Evolutionary conservation across 2,888 invertebrate genomes (phyloP).

Genomic region (Plagiodera versicolora): DNA sequence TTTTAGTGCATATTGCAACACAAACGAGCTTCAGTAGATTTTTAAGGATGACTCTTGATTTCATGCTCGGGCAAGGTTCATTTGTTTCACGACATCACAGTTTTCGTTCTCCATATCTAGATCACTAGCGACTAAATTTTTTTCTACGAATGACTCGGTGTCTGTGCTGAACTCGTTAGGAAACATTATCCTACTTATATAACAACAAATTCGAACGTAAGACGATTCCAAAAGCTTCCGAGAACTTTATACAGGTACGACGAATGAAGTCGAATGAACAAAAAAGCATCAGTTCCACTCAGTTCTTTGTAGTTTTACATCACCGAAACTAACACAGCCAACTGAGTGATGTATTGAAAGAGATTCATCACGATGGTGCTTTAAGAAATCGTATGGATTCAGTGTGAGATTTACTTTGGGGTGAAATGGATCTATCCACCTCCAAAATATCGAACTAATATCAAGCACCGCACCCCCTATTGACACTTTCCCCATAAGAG

Average conservation of each 20-base stretch:
- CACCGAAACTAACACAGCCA: slow-evolving; percentile 21
- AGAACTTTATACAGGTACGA: slow-evolving; percentile 22
- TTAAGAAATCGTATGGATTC: no score
- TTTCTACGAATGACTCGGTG: no score
- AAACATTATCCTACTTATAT: background rate
- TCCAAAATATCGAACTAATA: no score
- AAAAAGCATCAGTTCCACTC: slow-evolving; percentile 15
- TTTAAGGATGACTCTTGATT: background rate
- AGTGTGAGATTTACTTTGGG: no score
- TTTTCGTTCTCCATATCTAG: slow-evolving; percentile 32
- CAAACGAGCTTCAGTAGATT: background rate
- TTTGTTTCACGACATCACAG: background rate
- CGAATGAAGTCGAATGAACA: slow-evolving; percentile 20
- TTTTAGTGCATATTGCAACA: slow-evolving; percentile 6
- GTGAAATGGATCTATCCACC: no score
- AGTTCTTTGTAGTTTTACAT: background rate
- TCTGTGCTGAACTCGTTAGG: background rate
- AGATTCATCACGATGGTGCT: background rate
- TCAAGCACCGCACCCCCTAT: no score
- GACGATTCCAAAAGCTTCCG: background rate
- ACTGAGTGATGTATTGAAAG: slow-evolving; percentile 20
- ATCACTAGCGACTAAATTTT: slow-evolving; percentile 40
- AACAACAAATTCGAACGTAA: background rate
- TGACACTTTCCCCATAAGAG: no score
- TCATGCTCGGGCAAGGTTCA: background rate